Base-by-base conservation (phyloP, 2,797 vertebrate species). In the Xenops minutus region DNA sequence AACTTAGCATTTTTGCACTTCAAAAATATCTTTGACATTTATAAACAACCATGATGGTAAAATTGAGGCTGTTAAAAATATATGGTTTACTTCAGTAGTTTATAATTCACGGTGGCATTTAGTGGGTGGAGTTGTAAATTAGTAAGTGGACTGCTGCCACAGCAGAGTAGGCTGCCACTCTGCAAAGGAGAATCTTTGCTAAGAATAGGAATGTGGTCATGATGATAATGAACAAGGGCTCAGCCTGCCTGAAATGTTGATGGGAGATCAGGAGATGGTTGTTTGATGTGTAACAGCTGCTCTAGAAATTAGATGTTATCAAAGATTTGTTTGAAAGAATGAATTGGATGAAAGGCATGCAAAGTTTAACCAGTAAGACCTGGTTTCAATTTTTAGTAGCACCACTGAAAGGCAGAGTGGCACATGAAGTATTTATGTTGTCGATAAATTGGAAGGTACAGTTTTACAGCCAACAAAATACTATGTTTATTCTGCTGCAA, bases 1-100 rank as follows among this genome's bases (percentile, higher is more conserved):
- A 98, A 61, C 97, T 79, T 93, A 96, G 97, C 97, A 95, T 87
- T 97, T 98, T 90, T 92, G 62, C 88, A 62, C 71, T 95, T 96
- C 69, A 94, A 85, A 97, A 96, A 83, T 8, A 20, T 88, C 79
- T 96, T 92, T 83, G 63, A 93, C 85, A 94, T 96, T 89, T 88
- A 78, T 84, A 85, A 92, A 92, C 80, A 91, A 90, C 91, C 94
- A 80, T 30, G 88, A 95, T 82, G 96, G 95, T 85, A 97, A 98
- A 98, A 98, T 96, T 98, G 96, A 97, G 96, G 96, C 93, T 97
- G 98, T 98, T 98, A 98, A 98, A 98, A 98, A 98, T 98, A 98
- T 34, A 96, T 27, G 75, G 92, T 95, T 98, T 97, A 92, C 97
- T 98, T 97, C 44, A 56, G 97, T 97, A 98, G 97, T 97, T 98